Evolutionary conservation across 2,888 invertebrate genomes (phyloP).

Genomic region (Watsonalla cultraria): DNA sequence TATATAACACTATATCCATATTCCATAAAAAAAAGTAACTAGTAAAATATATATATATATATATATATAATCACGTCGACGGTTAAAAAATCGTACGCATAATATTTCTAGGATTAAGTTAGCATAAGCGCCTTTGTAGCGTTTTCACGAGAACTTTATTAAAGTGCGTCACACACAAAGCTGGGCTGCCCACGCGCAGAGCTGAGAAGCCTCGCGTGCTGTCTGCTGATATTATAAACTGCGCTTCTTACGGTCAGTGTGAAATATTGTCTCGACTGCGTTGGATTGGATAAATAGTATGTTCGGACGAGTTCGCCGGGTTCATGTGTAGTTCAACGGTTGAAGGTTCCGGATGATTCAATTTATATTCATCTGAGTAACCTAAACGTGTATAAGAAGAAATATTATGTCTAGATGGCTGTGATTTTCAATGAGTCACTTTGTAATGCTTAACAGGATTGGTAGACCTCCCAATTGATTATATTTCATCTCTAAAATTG

Average conservation of each 20-base stretch:
- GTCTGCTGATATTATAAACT: slow-evolving; percentile 47
- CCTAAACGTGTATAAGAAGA: no score
- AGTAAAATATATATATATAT: no score
- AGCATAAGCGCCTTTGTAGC: slow-evolving; percentile 54
- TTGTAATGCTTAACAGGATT: no score
- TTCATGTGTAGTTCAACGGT: not conserved
- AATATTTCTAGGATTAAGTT: slow-evolving; percentile 66
- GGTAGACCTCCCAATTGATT: no score
- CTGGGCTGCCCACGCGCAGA: slow-evolving; percentile 25
- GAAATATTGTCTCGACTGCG: slow-evolving; percentile 37
- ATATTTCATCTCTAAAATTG: no score
- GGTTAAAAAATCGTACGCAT: slow-evolving; percentile 22
- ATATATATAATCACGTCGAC: no score
- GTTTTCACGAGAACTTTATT: slow-evolving; percentile 67
- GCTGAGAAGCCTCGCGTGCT: slow-evolving; percentile 24
- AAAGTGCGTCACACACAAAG: slow-evolving; percentile 49
- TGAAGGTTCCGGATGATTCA: not conserved
- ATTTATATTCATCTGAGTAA: no score
- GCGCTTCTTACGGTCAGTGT: slow-evolving; percentile 44
- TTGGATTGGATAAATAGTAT: not conserved
- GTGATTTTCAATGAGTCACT: no score
- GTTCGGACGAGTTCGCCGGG: not conserved
- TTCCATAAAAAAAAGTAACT: no score
- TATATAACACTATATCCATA: no score
- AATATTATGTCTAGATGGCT: no score